Base-by-base conservation (phyloP, 2,113 vertebrate genomes). In the Jaculus jaculus region DNA sequence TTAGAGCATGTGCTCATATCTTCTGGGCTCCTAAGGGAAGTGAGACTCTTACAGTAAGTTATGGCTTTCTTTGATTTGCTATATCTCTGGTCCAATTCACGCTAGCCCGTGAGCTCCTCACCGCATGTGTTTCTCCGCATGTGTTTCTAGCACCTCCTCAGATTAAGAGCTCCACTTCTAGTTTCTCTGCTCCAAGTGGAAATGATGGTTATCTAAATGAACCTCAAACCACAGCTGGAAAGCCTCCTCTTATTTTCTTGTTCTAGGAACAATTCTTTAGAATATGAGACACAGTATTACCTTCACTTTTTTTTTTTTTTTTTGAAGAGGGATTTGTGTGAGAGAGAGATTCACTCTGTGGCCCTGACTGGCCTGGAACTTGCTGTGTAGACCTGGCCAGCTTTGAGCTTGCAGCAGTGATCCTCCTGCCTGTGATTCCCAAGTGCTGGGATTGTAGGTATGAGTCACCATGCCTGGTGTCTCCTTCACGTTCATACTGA, bases 191-290 rank as follows among this genome's bases (percentile, higher is more conserved):
- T 68, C 18, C 54, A 83, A 51, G 24, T 84, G 37, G 13, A 91
- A 73, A 65, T 74, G 68, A 63, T 47, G 15, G 30, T 34, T n/a
- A 7, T 84, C 73, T 75, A 66, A 65, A 28, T 89, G 72, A 24
- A 24, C 66, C 28, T 47, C 61, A 94, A 91, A 86, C 63, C 39
- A 73, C 8, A 91, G 39, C 71, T 83, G 28, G 73, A 84, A 87
- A 93, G 80, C 30, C 60, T 73, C 71, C 23, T 91, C 42, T 88
- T 72, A n/a, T 32, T 91, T 65, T 54, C 54, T 72, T 75, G 17
- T 79, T 87, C 83, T 93, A 60, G 71, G 42, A 47, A 78, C 58
- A 83, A 37, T 10, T 79, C 87, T 92, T 74, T 91, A 60, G n/a
- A 77, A 18, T 75, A 47, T 58, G 87, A 95, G 69, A 82, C 69